A percentile compares a stretch with the other conserved stretches of the same genome.
phyloP scores from a whole-genome alignment of 2,113 vertebrate genomes.

The Raja brachyura region DNA sequence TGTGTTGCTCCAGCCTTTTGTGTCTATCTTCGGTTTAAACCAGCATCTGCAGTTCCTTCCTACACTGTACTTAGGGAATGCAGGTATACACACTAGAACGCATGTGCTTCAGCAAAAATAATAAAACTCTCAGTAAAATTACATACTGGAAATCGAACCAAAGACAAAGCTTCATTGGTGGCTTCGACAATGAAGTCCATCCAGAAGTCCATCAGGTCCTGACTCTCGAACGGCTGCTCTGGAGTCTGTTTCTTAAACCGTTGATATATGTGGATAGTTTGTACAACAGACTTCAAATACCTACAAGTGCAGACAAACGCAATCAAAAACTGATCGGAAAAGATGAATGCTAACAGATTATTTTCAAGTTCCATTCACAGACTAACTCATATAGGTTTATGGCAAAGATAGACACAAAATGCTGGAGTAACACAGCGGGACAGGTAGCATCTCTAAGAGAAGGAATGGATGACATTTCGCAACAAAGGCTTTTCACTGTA shows the following conservation, averaged over 20 bases:
- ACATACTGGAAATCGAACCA: conserved; percentile 91
- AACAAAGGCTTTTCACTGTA: too few relatives aligned
- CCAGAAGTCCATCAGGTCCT: conserved; percentile 96
- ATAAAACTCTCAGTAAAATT: background rate
- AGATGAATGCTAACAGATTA: background rate
- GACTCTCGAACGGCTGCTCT: conserved; percentile 72
- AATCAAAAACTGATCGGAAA: background rate
- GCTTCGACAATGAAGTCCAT: conserved; percentile 97
- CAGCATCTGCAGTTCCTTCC: too few relatives aligned
- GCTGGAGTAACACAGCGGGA: too few relatives aligned
- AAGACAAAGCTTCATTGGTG: conserved; percentile 84
- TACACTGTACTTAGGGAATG: too few relatives aligned
- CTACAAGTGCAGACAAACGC: conserved; percentile 51
- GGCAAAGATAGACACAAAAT: too few relatives aligned
- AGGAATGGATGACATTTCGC: too few relatives aligned
- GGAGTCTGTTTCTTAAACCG: conserved; percentile 80
- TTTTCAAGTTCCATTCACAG: background rate
- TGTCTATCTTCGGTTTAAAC: too few relatives aligned
- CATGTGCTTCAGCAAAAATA: background rate
- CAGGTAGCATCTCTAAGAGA: too few relatives aligned
- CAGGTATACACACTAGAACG: background rate
- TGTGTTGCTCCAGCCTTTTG: too few relatives aligned
- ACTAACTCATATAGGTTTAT: background rate
- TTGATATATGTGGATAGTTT: conserved; percentile 90
- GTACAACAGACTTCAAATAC: conserved; percentile 88